Base-by-base conservation (phyloP, 2,888 invertebrate species). In the Parascotia fuliginaria region DNA sequence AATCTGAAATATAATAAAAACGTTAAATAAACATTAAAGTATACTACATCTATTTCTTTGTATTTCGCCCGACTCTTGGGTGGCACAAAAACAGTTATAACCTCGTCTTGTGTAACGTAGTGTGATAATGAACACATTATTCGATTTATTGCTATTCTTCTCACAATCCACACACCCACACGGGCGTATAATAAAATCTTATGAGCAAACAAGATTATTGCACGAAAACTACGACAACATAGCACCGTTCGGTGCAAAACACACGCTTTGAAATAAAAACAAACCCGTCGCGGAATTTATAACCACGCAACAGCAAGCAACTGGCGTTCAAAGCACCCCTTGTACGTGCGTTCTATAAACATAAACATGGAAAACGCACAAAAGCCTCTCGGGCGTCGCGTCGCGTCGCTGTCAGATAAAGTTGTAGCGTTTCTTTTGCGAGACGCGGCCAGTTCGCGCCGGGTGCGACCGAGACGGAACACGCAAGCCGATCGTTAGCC, bases 341-440 rank as follows among this genome's bases (percentile, higher is more conserved):
- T 83, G 87, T 87, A 88, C 91, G 88, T 87, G 89, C 83, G 84
- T 83, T 83, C 88, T 91, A 89, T 89, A 90, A 88, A 87, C 90
- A 91, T 91, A 89, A 87, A 89, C 89, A 90, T 89, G 87, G 89
- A 87, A 89, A 92, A 91, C 88, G 90, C 89, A 91, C 90, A 89
- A 92, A 90, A 89, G 90, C 90, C 89, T 89, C 89, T 85, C 84
- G 85, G 85, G 79, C 80, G 78, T 84, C 84, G 87, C 85, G 85
- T 79, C 84, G 85, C 86, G 81, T 81, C 84, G 89, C 86, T 87
- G 89, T 88, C 89, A 89, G 91, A 92, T 92, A 88, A 86, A 91
- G 86, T 89, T 89, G 89, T 89, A 84, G 86, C 83, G 78, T 90
- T 91, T 89, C 89, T 89, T 92, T 91, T 90, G 84, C 87, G 72